Base-by-base conservation (phyloP, 53 echinoderm and acorn worm genomes). In the Stichopus horrens region DNA sequence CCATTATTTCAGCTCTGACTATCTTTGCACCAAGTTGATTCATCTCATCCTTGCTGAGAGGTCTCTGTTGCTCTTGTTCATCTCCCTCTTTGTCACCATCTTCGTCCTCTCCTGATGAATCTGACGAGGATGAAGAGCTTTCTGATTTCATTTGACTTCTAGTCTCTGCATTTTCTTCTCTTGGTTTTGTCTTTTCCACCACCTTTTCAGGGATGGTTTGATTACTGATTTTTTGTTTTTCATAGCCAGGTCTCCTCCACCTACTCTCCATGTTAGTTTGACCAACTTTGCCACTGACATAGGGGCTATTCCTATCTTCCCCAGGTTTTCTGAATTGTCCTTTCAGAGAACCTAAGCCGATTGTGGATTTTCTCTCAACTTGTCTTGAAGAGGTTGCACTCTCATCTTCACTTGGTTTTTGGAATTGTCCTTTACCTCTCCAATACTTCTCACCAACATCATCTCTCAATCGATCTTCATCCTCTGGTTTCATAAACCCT, bases 1-100 rank as follows among this genome's bases (percentile, higher is more conserved):
- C 95, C 95, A 98, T 95, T 81, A 98, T 92, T 66, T 98, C 98
- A 57, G 98, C 98, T 88, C 90, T 94, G 53, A 98, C 91, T 53
- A 98, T 81, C 83, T 98, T 98, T 0, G 98, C 98, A 67, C 98
- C 98, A 5, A 98, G 88, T 76, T 98, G 88, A 85, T 98, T 98
- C 96, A 96, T 98, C 88, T 98, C 96, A 58, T 83, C 84, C 37
- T 98, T 96, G 10, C 90, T 96, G 37, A 98, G 73, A 53, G 92
- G 79, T 88, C 75, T 96, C 14, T 18, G 11, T 21, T 13, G 52
- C 5, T 22, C 54, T n/a, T 19, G 54, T 19, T 87, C 87, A 14
- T 76, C 76, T 76, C 21, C 76, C 0, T 14, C 21, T 59, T 84
- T 52, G 0, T 58, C 85, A 16, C 21, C 66, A 21, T 84, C 85